Evolutionary conservation across 2,113 vertebrate genomes (phyloP).

Genomic region (Atractosteus spatula): DNA sequence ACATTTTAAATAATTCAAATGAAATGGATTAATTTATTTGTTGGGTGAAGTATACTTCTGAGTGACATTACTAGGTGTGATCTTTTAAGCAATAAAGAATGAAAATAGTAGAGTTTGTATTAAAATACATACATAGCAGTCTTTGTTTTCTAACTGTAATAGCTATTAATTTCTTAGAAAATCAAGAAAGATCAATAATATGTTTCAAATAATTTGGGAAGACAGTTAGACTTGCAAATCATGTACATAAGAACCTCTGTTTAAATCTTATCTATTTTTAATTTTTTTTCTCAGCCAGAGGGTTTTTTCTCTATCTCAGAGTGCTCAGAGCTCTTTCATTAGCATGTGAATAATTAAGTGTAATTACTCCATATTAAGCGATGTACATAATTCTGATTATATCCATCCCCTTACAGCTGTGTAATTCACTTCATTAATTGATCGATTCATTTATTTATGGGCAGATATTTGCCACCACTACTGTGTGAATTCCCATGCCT

Average conservation of each 20-base stretch:
- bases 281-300: neutral
- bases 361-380: neutral
- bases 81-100: no score
- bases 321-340: neutral
- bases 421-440: neutral
- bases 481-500: conserved; percentile 92
- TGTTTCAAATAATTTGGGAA: neutral
- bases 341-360: neutral
- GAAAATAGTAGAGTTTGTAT: no score
- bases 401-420: neutral
- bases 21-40: no score
- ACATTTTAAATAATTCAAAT: no score
- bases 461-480: conserved; percentile 94
- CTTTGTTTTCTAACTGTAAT: no score
- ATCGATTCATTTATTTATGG: conserved; percentile 15
- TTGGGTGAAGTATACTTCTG: no score
- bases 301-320: neutral
- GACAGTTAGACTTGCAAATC: neutral
- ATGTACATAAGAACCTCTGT: neutral
- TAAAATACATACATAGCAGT: no score
- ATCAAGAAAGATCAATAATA: neutral
- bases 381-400: neutral
- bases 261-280: neutral
- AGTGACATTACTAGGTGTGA: no score
- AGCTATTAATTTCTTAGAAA: neutral